These are phyloP conservation scores for Trachelus stipa DNA, from an alignment of 2,888 invertebrate genomes.

Conservation along the genomic window DNA sequence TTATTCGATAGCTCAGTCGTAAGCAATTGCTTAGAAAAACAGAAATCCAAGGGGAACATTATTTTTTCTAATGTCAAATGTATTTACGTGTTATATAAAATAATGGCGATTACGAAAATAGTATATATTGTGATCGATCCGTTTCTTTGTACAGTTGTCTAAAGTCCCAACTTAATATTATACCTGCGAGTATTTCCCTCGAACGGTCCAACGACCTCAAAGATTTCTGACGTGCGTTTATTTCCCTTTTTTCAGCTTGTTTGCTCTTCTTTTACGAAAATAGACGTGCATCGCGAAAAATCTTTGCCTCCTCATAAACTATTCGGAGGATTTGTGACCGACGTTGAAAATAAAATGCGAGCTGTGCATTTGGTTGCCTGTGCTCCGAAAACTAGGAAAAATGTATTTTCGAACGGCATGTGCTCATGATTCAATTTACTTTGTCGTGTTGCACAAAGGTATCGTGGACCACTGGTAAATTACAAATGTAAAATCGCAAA, in stretches of 20 bases:
- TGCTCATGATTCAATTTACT: not conserved
- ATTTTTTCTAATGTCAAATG: not conserved
- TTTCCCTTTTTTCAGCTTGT: not conserved
- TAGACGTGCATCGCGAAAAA: not conserved
- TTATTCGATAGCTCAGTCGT: too few relatives aligned
- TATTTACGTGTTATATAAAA: not conserved
- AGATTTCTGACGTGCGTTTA: not conserved
- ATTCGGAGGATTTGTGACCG: not conserved
- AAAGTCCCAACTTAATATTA: not conserved
- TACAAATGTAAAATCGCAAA: not conserved
- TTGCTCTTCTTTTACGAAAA: not conserved
- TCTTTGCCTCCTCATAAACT: not conserved
- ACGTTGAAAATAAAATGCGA: not conserved
- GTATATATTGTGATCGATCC: not conserved
- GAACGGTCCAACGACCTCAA: conserved; percentile 6
- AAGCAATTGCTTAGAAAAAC: not conserved
- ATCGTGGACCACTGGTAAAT: not conserved
- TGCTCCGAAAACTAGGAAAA: not conserved
- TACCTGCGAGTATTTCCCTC: conserved; percentile 11
- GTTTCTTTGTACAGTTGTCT: not conserved
- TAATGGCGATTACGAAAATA: not conserved
- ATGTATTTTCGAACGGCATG: not conserved
- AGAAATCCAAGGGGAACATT: not conserved
- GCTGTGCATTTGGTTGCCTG: not conserved
- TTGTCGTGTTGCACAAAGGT: not conserved